Conservation (phyloP, 2,888 invertebrate genomes). For the Macaria liturata region DNA sequence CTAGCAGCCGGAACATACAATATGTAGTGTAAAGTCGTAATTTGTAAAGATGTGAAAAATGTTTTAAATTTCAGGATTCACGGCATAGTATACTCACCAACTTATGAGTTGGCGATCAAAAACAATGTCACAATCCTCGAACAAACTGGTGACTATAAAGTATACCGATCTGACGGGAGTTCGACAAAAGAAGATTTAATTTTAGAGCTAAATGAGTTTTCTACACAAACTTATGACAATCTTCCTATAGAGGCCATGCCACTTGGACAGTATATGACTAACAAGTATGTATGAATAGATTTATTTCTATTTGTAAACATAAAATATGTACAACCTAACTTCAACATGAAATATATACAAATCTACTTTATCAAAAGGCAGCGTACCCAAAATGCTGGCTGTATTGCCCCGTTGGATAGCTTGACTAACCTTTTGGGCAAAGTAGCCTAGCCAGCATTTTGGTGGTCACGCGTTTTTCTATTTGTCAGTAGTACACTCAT, state of each 20-base stretch:
- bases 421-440: no score
- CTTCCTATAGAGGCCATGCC: neutral
- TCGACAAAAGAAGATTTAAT: neutral
- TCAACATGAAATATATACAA: neutral
- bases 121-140: slow-evolving; percentile 1
- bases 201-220: neutral
- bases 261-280: neutral
- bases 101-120: neutral
- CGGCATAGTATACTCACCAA: neutral
- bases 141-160: neutral
- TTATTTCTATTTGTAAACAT: neutral
- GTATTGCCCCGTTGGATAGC: no score
- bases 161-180: slow-evolving; percentile 1
- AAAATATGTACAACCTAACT: neutral
- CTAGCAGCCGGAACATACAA: neutral
- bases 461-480: no score
- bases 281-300: neutral
- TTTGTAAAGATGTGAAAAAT: no score
- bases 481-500: no score
- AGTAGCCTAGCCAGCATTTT: no score
- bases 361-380: neutral
- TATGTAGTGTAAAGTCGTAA: neutral
- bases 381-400: neutral
- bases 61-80: neutral
- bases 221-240: neutral